Conservation (phyloP, 2,888 invertebrate species). For the Drosophila limbata region DNA sequence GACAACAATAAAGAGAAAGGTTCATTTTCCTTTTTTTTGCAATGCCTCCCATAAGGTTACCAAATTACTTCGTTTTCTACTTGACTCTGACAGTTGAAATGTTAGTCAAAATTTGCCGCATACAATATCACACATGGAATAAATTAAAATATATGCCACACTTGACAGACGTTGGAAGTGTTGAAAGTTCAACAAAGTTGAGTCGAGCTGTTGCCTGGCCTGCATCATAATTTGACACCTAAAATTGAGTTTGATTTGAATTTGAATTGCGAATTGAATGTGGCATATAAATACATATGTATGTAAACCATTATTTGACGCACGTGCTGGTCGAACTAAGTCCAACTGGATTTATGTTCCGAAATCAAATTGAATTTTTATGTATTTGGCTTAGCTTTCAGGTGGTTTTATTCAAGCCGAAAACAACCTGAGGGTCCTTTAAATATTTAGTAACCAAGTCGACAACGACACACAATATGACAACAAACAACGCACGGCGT, state of each 20-base stretch:
- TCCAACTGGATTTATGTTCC: conserved; percentile 23
- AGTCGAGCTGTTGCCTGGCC: background rate
- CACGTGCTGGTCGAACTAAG: conserved; percentile 41
- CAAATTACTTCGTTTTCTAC: conserved; percentile 7
- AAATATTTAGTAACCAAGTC: conserved; percentile 21
- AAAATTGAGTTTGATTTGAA: conserved; percentile 10
- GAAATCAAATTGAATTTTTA: conserved; percentile 56
- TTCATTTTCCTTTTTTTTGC: conserved; percentile 17
- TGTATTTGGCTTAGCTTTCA: conserved; percentile 30
- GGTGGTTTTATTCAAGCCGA: background rate
- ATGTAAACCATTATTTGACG: conserved; percentile 14
- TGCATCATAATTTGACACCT: conserved; percentile 13
- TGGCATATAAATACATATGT: conserved; percentile 5
- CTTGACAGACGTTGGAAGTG: conserved; percentile 9
- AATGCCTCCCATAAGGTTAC: background rate
- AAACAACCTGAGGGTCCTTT: conserved; percentile 10
- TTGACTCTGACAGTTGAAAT: conserved; percentile 12
- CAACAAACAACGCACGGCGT: conserved; percentile 20
- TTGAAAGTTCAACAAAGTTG: conserved; percentile 9
- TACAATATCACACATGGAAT: conserved; percentile 18
- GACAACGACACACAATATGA: conserved; percentile 10
- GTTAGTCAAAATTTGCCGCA: conserved; percentile 8
- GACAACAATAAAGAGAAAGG: conserved; percentile 25
- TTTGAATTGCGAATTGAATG: conserved; percentile 9
- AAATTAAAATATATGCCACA: conserved; percentile 22